A percentile compares a stretch with the other conserved stretches of the same genome.
Conservation (phyloP, 2,113 vertebrate genomes). For the Coptodon bakossiorum region DNA sequence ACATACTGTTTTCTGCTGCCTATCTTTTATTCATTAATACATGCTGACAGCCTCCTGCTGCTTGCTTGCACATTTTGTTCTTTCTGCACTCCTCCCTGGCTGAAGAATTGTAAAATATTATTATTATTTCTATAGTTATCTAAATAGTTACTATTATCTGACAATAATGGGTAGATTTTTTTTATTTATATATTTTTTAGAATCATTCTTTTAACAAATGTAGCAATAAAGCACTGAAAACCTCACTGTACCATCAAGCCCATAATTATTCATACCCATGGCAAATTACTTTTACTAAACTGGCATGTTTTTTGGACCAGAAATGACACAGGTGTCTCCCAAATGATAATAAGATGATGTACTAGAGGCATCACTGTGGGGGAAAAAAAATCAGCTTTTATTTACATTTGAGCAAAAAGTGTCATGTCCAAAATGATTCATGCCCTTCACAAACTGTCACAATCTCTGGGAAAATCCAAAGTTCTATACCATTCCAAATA, state of each 20-base stretch:
- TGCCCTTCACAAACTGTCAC: neutral
- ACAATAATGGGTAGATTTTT: neutral
- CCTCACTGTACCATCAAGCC: neutral
- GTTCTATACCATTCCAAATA: neutral
- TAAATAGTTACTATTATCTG: neutral
- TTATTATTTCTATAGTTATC: neutral
- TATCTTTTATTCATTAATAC: neutral
- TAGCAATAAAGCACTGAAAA: neutral
- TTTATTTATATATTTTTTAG: neutral
- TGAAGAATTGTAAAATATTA: neutral
- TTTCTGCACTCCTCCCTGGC: neutral
- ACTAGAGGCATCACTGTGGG: neutral
- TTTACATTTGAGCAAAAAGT: neutral
- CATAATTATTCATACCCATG: neutral
- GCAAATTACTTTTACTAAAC: neutral
- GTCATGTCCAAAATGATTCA: neutral
- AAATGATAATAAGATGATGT: neutral
- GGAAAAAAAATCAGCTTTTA: neutral
- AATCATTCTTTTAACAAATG: neutral
- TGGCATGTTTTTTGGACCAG: neutral
- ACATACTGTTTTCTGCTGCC: neutral
- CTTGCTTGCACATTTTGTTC: neutral
- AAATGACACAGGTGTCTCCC: neutral
- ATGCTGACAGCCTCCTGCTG: neutral
- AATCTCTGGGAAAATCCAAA: neutral